Base-by-base conservation (phyloP, 2,113 vertebrate genomes). In the Bubo blakistoni region DNA sequence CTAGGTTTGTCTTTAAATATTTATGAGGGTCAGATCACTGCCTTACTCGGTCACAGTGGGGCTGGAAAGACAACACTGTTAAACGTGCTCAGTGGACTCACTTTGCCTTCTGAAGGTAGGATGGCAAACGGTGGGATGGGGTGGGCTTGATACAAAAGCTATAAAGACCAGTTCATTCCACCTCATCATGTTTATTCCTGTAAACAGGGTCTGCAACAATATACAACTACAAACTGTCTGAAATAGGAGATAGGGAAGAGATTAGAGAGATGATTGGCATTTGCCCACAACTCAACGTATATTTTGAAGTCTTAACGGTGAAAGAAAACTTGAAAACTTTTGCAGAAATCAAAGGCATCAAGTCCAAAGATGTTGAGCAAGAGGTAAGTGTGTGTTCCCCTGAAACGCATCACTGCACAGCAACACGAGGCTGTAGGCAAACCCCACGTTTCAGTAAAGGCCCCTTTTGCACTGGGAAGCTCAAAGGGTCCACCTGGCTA, bases 11-110 rank as follows among this genome's bases (percentile, higher is more conserved):
- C 98, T 3, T 98, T 99, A 70, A 98, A 98, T 92, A 98, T 99
- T 85, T 99, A 99, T 2, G 99, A 99, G 97, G 99, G 99, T 25
- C 99, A 99, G 97, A 99, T 99, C 90, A 99, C 99, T 0, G 99
- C 99, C n/a, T 90, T 99, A 38, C 98, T 99, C 4, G 99, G 99
- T n/a, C 99, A 99, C 98, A 99, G 99, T 10, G 99, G 99, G 32
- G 98, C 99, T 32, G 99, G 99, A 7, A 99, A 99, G 94, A 99
- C 99, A 12, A 99, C 99, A 0, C 96, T 99, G 40, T 97, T 99
- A 84, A 99, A 99, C 16, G 98, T 98, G 40, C 98, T 99, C 70
- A 98, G 98, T 19, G 99, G 99, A 25, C 98, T 99, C 69, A 99
- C 98, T 49, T 94, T 94, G 4, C 98, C 99, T 65, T 99, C 98